Conservation (phyloP, 2,797 vertebrate genomes). For the Hybognathus amarus region DNA sequence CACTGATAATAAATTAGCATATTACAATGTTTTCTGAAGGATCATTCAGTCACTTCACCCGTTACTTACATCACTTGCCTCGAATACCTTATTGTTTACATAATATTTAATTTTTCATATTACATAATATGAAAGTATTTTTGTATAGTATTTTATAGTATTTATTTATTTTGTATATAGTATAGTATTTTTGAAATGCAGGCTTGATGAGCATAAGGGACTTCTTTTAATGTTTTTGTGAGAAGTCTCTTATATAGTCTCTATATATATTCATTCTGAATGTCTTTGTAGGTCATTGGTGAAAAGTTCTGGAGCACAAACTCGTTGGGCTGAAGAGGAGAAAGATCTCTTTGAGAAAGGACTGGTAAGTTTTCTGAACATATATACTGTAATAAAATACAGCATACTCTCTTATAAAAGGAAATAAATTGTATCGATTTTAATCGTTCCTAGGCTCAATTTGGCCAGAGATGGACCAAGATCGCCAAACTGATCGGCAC, state of each 20-base stretch:
- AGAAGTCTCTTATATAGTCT: no score
- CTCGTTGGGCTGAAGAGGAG: constrained; percentile 91
- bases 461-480: constrained; percentile 94
- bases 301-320: constrained; percentile 77
- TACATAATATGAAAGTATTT: no score
- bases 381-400: not conserved
- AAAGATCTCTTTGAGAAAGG: constrained; percentile 94
- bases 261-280: not conserved
- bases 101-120: no score
- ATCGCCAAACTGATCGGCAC: constrained; percentile 90
- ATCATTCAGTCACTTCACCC: no score
- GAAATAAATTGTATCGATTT: not conserved
- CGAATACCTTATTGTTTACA: no score
- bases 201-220: no score
- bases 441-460: constrained; percentile 80
- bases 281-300: constrained; percentile 75
- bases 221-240: no score
- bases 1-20: not conserved
- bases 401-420: not conserved
- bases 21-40: no score
- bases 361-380: constrained; percentile 76
- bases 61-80: no score
- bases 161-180: no score
- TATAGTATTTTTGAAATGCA: no score
- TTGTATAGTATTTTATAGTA: no score